Evolutionary conservation across 2,888 invertebrate genomes (phyloP), one percentile per base, ranked within the genome.

Genomic region (Fragum sueziense): DNA sequence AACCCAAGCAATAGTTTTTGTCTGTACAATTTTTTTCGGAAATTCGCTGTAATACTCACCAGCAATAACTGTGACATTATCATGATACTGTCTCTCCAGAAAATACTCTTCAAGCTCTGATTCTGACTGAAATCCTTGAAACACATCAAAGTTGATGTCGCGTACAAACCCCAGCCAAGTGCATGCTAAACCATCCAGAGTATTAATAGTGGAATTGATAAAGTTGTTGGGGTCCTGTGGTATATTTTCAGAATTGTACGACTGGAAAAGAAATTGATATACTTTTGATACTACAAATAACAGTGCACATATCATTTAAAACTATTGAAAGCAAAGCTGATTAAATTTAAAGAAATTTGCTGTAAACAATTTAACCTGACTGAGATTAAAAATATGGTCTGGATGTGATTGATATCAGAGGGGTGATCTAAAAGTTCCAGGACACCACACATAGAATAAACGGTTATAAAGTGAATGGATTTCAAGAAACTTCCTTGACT

Each of bases 41-140:
- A 9, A 6, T 37, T 37, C 37, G 14, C 6, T 6, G 37, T 37
- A 6, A 9, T 9, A 68, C 90, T 85, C 84, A 93, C 94, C 93
- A 59, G 94, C 94, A 41, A 94, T 86, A n/a, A 94, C 93, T 41
- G 93, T 93, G 52, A 93, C 92, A 83, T 93, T 93, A 68, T 93
- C 93, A 76, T 86, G 85, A 79, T 93, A 93, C 4, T 94, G 94
- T 79, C 91, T 86, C 34, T 91, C 88, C 33, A 93, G 89, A 82
- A 94, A 93, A 83, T 94, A 94, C 52, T 91, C 79, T 20, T 94
- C 90, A 73, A 94, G 89, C 68, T 92, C 92, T n/a, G 86, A 87
- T 85, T 94, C 94, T 27, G 91, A 90, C 11, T 77, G 71, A 79
- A 94, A 94, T 2, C 93, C 94, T 71, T 90, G 86, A 78, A 93